Evolutionary conservation across 1,140 invertebrate genomes (phyloP), one percentile per base, ranked within the genome.

Genomic region (Thaumatotibia leucotreta): DNA sequence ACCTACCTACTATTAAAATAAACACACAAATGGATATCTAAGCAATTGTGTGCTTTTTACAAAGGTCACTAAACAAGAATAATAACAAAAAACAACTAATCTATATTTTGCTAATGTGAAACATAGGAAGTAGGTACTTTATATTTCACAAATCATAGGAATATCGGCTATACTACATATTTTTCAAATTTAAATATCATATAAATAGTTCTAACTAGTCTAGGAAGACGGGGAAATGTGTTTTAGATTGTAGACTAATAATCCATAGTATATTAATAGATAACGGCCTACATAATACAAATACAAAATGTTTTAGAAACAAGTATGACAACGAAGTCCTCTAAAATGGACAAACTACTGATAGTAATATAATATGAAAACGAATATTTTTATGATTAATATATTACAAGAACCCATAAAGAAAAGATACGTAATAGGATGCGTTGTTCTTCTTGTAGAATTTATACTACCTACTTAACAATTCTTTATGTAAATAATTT

Each of bases 341-440:
- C 24, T 29, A 58, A 23, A 29, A 20, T 24, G 29, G 24, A 24
- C 6, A 54, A 24, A 22, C 50, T 54, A 54, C 22, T 39, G 23
- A 54, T 54, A 54, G n/a, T 54, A 23, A 52, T 54, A 54, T 58
- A 14, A n/a, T n/a, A n/a, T n/a, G n/a, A n/a, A n/a, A n/a, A n/a
- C n/a, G n/a, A n/a, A n/a, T n/a, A n/a, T n/a, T n/a, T n/a, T n/a
- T n/a, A n/a, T n/a, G n/a, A n/a, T n/a, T n/a, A n/a, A n/a, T n/a
- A n/a, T 23, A 31, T 58, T 58, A 54, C 23, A 54, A 27, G 24
- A 11, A 58, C 14, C 8, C 23, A 17, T 20, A 58, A 58, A 58
- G 10, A n/a, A n/a, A n/a, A n/a, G n/a, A n/a, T n/a, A n/a, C 29
- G 6, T 45, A n/a, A 14, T 20, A 9, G n/a, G n/a, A 20, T 20